Evolutionary conservation across 2,888 invertebrate genomes (phyloP).

Genomic region (Parasteatoda lunata): DNA sequence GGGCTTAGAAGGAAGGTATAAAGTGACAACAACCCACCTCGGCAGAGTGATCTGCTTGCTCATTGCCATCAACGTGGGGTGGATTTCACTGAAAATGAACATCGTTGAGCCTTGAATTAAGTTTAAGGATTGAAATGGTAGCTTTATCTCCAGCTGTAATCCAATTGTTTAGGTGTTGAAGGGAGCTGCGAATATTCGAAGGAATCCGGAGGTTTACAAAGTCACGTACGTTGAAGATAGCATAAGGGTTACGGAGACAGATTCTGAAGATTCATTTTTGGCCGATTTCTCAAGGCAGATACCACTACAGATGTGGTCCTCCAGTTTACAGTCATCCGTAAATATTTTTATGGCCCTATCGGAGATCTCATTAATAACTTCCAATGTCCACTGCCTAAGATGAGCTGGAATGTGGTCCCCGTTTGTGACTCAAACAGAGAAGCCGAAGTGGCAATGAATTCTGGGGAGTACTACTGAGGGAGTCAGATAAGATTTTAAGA

Average conservation of each 20-base stretch:
- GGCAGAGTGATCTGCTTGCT: neutral
- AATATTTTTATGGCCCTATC: neutral
- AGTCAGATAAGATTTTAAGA: neutral
- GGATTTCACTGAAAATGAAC: neutral
- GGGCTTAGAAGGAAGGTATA: neutral
- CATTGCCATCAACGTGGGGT: neutral
- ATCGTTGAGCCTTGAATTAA: too few species aligned
- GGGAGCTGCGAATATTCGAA: too few species aligned
- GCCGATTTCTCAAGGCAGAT: neutral
- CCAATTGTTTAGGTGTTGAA: too few species aligned
- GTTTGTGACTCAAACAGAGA: neutral
- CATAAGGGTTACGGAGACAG: slow-evolving; percentile 1
- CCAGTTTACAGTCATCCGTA: neutral
- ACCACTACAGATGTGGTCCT: neutral
- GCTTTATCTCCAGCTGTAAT: too few species aligned
- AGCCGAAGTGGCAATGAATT: neutral
- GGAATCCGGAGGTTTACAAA: neutral
- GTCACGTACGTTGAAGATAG: neutral
- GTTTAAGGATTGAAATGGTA: too few species aligned
- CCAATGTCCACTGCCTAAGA: neutral
- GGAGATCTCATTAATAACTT: neutral
- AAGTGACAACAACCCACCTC: slow-evolving; percentile 1
- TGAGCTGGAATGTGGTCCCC: neutral
- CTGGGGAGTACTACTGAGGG: neutral
- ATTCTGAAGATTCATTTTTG: neutral